These are phyloP conservation scores for Dromas ardeola DNA, from an alignment of 2,113 vertebrate genomes.

Conservation along the genomic window DNA sequence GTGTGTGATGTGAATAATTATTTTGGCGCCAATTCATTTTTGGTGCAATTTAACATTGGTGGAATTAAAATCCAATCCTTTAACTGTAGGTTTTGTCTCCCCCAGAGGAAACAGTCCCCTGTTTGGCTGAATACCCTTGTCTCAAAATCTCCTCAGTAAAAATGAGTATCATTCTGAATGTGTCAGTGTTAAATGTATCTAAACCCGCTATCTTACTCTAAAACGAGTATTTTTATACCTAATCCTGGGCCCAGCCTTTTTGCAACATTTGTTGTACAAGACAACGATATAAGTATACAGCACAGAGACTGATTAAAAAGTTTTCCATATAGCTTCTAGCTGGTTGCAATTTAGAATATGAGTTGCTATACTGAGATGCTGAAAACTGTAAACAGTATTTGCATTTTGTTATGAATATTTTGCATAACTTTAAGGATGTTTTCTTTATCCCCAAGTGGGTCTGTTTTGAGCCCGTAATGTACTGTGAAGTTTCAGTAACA, in stretches of 20 bases:
- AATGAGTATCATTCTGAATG: not conserved
- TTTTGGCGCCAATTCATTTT: not conserved
- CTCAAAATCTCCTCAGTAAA: not conserved
- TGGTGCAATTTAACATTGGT: not conserved
- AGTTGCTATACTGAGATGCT: not conserved
- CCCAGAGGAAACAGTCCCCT: not conserved
- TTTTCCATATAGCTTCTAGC: not conserved
- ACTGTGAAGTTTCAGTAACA: constrained; percentile 60
- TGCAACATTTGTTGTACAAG: not conserved
- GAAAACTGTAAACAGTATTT: constrained; percentile 60
- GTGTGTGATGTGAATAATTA: not conserved
- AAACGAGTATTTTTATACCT: not conserved
- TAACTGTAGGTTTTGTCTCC: not conserved
- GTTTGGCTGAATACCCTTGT: not conserved
- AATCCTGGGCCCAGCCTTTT: not conserved
- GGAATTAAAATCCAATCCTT: constrained; percentile 6
- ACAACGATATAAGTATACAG: not conserved
- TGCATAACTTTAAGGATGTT: constrained; percentile 61
- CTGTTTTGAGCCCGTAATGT: constrained; percentile 48
- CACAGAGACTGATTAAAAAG: not conserved
- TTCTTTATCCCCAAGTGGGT: constrained; percentile 49
- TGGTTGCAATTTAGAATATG: not conserved
- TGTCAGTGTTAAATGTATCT: not conserved
- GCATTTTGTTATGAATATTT: constrained; percentile 63
- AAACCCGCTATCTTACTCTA: not conserved